Evolutionary conservation across 2,113 vertebrate genomes (phyloP).

Genomic region (Epinephelus fuscoguttatus): DNA sequence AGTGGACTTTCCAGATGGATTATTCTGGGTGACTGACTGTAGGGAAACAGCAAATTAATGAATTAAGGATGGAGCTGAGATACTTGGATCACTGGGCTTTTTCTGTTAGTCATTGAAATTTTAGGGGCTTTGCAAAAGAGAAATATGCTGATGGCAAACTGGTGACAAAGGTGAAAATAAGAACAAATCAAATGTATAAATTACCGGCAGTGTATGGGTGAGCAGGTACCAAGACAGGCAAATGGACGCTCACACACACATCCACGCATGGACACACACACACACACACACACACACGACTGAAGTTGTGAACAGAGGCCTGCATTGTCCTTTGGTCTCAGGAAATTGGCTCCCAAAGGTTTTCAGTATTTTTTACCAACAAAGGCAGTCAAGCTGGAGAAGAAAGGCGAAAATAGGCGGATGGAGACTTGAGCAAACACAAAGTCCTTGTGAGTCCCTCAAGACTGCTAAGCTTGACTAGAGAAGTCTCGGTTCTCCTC

Average conservation of each 20-base stretch:
- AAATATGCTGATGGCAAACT: slow-evolving; percentile 46
- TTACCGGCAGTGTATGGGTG: background rate
- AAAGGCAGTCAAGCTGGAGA: slow-evolving; percentile 33
- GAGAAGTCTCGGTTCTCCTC: slow-evolving; percentile 50
- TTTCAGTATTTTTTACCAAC: slow-evolving; percentile 55
- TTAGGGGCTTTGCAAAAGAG: slow-evolving; percentile 12
- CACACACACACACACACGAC: background rate
- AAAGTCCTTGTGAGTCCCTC: slow-evolving; percentile 48
- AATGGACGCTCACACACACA: background rate
- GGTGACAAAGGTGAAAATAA: slow-evolving; percentile 55
- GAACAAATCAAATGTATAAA: slow-evolving; percentile 34
- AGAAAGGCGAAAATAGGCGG: slow-evolving; percentile 26
- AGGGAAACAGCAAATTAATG: slow-evolving; percentile 79
- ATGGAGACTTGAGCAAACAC: slow-evolving; percentile 48
- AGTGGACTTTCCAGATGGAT: slow-evolving; percentile 79
- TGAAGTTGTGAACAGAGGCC: slow-evolving; percentile 28
- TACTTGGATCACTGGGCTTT: slow-evolving; percentile 69
- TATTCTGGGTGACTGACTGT: slow-evolving; percentile 76
- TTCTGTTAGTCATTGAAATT: slow-evolving; percentile 55
- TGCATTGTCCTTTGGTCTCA: slow-evolving; percentile 47
- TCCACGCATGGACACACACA: background rate
- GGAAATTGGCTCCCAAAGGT: slow-evolving; percentile 75
- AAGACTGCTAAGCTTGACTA: slow-evolving; percentile 50
- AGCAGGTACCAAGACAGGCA: background rate
- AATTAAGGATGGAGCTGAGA: slow-evolving; percentile 72